These are phyloP conservation scores for Gallinago solitaria DNA, from an alignment of 2,797 vertebrate species.

Conservation along the genomic window DNA sequence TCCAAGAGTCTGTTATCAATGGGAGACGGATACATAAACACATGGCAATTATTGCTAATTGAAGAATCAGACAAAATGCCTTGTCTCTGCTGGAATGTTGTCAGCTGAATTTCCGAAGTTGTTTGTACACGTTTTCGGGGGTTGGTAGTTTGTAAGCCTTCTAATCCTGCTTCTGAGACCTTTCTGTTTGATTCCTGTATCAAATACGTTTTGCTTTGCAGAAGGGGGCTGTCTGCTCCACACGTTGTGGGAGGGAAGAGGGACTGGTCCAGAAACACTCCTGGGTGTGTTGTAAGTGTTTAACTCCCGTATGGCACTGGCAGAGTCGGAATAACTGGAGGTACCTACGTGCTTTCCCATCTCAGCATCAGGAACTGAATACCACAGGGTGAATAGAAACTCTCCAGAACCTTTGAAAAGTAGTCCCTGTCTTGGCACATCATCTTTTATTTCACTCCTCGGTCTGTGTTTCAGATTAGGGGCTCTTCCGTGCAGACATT, in stretches of 20 bases:
- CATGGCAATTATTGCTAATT: conserved; percentile 44
- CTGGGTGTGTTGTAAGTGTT: not conserved
- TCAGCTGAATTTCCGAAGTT: not conserved
- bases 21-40: conserved; percentile 65
- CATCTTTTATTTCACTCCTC: not conserved
- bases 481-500: not conserved
- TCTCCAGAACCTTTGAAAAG: conserved; percentile 16
- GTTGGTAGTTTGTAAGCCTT: conserved; percentile 35
- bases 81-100: conserved; percentile 40
- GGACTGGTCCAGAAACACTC: not conserved
- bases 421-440: not conserved
- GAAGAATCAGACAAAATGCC: conserved; percentile 28
- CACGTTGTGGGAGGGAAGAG: not conserved
- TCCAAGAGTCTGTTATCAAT: conserved; percentile 50
- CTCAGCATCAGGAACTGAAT: not conserved
- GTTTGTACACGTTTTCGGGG: conserved; percentile 32
- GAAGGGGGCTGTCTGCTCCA: not conserved
- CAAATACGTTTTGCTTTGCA: not conserved
- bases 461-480: not conserved
- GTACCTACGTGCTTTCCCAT: not conserved
- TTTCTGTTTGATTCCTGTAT: not conserved
- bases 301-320: not conserved
- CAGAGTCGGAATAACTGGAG: not conserved
- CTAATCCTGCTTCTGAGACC: not conserved
- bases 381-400: not conserved